These are phyloP conservation scores for Heliconius nattereri DNA, from an alignment of 1,140 invertebrate species.

Conservation along the genomic window DNA sequence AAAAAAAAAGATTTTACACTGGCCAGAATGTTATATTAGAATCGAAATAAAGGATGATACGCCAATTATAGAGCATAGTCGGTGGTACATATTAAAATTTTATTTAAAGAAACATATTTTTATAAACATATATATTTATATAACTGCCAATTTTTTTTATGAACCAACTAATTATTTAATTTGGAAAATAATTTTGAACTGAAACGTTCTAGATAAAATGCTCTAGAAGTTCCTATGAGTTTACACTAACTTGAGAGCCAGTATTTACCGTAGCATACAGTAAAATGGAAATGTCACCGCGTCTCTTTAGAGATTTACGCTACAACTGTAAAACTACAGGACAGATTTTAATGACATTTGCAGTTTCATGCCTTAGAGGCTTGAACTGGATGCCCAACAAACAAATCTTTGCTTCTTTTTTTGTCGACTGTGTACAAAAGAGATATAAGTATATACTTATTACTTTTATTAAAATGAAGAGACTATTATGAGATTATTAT, in stretches of 20 bases:
- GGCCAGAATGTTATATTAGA: too few relatives aligned
- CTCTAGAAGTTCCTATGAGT: not conserved
- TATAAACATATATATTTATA: too few relatives aligned
- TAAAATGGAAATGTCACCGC: conserved; percentile 5
- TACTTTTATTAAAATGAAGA: not conserved
- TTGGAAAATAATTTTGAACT: not conserved
- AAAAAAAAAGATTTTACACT: too few relatives aligned
- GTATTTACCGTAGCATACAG: not conserved
- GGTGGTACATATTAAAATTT: too few relatives aligned
- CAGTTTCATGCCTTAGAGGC: not conserved
- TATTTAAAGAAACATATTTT: too few relatives aligned
- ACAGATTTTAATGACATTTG: conserved; percentile 8
- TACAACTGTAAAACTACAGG: not conserved
- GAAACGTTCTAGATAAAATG: too few relatives aligned
- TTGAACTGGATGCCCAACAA: not conserved
- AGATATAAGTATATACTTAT: not conserved
- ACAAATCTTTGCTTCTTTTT: not conserved
- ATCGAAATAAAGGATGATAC: too few relatives aligned
- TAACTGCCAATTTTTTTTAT: too few relatives aligned
- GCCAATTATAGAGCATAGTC: too few relatives aligned
- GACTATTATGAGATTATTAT: not conserved
- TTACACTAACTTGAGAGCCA: not conserved
- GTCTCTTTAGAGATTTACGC: conserved; percentile 2
- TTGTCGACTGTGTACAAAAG: not conserved
- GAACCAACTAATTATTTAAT: too few relatives aligned